A percentile compares a stretch with the other conserved stretches of the same genome.
phyloP scores from a whole-genome alignment of 1,140 invertebrate species.

The Apis mellifera region DNA sequence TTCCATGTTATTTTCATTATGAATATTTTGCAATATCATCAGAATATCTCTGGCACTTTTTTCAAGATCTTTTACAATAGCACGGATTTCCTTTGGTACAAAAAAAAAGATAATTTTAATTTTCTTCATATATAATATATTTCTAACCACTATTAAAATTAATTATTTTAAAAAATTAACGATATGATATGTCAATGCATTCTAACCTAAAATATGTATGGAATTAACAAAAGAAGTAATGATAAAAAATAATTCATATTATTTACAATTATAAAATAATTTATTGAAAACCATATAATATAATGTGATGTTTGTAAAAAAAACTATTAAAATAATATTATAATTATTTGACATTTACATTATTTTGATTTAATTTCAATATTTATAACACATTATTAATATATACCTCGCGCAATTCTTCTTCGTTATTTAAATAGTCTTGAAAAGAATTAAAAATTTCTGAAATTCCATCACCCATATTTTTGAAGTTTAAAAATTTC shows the following conservation, averaged over 20 bases:
- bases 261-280: neutral
- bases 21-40: slow-evolving; percentile 88
- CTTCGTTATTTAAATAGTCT: slow-evolving; percentile 84
- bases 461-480: slow-evolving; percentile 70
- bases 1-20: slow-evolving; percentile 83
- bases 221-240: neutral
- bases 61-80: slow-evolving; percentile 86
- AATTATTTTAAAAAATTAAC: neutral
- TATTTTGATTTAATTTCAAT: slow-evolving; percentile 24
- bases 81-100: slow-evolving; percentile 85
- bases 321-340: neutral
- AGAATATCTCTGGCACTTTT: slow-evolving; percentile 86
- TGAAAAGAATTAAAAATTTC: slow-evolving; percentile 85
- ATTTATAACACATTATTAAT: neutral
- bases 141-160: neutral
- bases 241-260: neutral
- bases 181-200: neutral
- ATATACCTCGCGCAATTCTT: slow-evolving; percentile 84
- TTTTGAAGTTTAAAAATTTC: neutral
- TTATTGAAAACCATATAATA: neutral
- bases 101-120: slow-evolving; percentile 32
- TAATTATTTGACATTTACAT: neutral
- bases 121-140: neutral
- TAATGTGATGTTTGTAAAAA: neutral
- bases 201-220: slow-evolving; percentile 10